phyloP scores from a whole-genome alignment of 2,113 vertebrate genomes.

The Chinchilla lanigera region DNA sequence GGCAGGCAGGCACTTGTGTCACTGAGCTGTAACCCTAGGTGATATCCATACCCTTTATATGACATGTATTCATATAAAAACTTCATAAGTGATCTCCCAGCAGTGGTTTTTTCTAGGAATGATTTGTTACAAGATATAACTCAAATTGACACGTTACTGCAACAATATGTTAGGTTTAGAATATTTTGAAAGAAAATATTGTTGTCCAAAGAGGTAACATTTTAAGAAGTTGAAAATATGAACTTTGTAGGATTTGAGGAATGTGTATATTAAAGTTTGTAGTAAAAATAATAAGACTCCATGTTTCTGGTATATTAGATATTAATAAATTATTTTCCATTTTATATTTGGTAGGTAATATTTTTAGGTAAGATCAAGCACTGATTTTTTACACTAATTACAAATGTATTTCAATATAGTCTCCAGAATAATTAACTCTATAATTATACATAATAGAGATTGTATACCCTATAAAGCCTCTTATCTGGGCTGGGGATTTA shows the following conservation, averaged over 20 bases:
- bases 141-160: neutral
- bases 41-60: neutral
- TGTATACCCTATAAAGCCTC: neutral
- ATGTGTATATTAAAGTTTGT: neutral
- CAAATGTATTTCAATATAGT: neutral
- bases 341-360: neutral
- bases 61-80: neutral
- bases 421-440: neutral
- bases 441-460: neutral
- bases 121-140: neutral
- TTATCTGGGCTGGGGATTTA: no score
- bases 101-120: neutral
- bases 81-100: neutral
- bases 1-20: no score
- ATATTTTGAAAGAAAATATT: conserved; percentile 15
- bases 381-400: neutral
- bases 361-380: neutral
- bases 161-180: neutral
- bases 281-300: neutral
- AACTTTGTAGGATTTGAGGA: neutral
- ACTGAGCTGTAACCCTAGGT: no score
- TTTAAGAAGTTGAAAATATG: neutral
- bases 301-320: neutral
- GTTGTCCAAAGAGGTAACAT: neutral
- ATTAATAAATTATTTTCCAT: neutral